phyloP scores from a whole-genome alignment of 2,888 invertebrate species.

The Napeogenes inachia region DNA sequence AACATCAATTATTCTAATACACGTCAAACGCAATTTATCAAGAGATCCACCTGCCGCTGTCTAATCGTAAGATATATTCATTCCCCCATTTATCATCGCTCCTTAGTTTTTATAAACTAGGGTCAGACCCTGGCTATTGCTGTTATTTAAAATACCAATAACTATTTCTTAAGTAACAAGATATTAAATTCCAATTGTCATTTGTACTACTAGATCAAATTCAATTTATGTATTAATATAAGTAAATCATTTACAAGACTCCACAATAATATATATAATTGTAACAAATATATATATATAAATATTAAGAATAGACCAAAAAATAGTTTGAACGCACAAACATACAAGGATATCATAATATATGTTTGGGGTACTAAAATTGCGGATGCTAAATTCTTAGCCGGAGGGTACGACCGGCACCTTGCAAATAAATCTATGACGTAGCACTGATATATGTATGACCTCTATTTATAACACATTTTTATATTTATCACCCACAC shows the following conservation, averaged over 20 bases:
- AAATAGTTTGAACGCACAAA: conserved; percentile 1
- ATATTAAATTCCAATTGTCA: not conserved
- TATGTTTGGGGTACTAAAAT: conserved; percentile 2
- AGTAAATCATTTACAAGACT: too few relatives aligned
- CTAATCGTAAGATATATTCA: conserved; percentile 47
- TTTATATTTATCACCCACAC: conserved; percentile 1
- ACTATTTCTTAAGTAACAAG: not conserved
- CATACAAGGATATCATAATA: not conserved
- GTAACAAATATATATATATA: too few relatives aligned
- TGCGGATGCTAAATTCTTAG: conserved; percentile 6
- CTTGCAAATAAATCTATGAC: conserved; percentile 4
- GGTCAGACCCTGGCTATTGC: not conserved
- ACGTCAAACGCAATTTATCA: conserved; percentile 27
- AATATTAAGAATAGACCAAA: not conserved
- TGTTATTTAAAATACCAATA: not conserved
- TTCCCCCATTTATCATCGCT: conserved; percentile 43
- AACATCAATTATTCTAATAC: conserved; percentile 18
- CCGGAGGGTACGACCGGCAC: conserved; percentile 4
- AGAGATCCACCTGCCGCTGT: conserved; percentile 11
- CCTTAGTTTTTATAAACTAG: conserved; percentile 16
- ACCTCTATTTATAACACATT: conserved; percentile 3
- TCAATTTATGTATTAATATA: too few relatives aligned
- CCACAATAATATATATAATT: too few relatives aligned
- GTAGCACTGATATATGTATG: conserved; percentile 1
- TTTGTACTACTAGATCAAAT: too few relatives aligned